Percentiles rank a stretch among this genome's conserved stretches.
These are phyloP conservation scores for Nothoprocta pentlandii DNA, from an alignment of 2,113 vertebrate genomes.

Conservation along the genomic window DNA sequence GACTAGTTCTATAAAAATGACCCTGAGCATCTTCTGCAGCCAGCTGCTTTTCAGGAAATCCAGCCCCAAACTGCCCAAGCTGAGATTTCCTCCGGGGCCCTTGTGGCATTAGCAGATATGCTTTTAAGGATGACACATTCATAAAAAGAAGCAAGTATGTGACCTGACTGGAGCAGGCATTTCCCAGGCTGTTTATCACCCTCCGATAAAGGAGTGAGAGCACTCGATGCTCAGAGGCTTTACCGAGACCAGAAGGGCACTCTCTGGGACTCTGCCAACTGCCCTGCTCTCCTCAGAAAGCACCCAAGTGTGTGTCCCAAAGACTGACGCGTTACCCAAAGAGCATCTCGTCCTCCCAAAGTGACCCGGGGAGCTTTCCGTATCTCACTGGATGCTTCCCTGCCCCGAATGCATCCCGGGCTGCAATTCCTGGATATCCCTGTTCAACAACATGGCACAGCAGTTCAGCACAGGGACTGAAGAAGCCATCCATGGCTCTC, in stretches of 20 bases:
- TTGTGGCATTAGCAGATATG: background rate
- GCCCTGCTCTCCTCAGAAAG: background rate
- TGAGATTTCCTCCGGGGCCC: slow-evolving; percentile 14
- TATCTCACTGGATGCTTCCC: fast-evolving
- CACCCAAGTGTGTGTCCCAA: background rate
- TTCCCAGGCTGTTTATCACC: slow-evolving; percentile 57
- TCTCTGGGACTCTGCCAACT: background rate
- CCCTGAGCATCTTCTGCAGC: background rate
- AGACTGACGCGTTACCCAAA: background rate
- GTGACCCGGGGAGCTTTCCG: background rate
- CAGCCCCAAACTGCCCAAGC: background rate
- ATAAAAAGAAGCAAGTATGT: slow-evolving; percentile 27
- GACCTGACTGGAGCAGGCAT: slow-evolving; percentile 35
- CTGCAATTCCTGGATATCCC: background rate
- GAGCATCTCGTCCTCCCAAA: background rate
- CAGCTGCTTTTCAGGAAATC: slow-evolving; percentile 24
- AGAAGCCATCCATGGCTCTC: background rate
- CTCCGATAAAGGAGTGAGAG: background rate
- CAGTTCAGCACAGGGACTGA: background rate
- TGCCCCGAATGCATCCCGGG: background rate
- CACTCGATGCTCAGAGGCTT: background rate
- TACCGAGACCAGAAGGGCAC: slow-evolving; percentile 36
- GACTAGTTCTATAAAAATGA: background rate
- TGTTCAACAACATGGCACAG: background rate
- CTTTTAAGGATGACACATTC: slow-evolving; percentile 43